These are phyloP conservation scores for Lamellibrachia satsuma DNA, from an alignment of 2,888 invertebrate genomes.

Conservation along the genomic window DNA sequence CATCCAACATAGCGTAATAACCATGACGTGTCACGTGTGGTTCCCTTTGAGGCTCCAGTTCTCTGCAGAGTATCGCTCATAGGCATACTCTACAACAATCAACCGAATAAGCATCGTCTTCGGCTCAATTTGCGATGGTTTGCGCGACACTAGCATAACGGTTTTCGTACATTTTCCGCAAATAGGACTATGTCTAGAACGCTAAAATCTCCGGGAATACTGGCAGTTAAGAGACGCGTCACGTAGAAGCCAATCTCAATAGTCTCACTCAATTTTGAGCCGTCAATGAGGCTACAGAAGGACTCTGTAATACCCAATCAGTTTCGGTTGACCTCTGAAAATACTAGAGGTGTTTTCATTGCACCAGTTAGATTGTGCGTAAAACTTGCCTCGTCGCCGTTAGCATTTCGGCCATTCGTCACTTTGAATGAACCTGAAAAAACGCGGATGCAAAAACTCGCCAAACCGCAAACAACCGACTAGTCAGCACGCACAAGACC, in stretches of 20 bases:
- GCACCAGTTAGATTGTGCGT: not conserved
- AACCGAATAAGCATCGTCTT: not conserved
- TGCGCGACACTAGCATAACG: not conserved
- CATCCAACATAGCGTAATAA: not conserved
- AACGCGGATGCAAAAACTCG: not conserved
- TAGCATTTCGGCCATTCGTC: not conserved
- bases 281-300: not conserved
- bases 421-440: not conserved
- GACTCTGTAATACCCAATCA: not conserved
- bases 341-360: not conserved
- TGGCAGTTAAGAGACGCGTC: no score
- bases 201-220: no score
- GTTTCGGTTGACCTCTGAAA: not conserved
- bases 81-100: not conserved
- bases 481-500: not conserved
- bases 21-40: not conserved
- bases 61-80: not conserved
- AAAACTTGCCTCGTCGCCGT: constrained; percentile 4
- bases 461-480: not conserved
- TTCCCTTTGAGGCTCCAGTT: not conserved
- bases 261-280: no score
- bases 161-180: no score
- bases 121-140: not conserved
- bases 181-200: no score
- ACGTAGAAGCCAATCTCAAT: no score